phyloP scores from a whole-genome alignment of 2,888 invertebrate species.

The Platycheirus albimanus region DNA sequence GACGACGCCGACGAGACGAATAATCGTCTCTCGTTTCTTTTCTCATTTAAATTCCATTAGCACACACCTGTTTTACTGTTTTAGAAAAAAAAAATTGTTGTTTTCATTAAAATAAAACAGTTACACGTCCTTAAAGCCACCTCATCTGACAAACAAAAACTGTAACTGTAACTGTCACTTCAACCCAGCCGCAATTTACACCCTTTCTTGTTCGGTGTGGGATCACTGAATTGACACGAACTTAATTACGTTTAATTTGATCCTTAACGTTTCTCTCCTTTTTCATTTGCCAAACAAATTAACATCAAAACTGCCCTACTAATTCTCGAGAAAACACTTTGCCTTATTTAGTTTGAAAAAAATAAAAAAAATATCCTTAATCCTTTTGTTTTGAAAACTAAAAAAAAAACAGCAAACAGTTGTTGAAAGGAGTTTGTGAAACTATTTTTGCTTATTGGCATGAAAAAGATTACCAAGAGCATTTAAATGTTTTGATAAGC shows the following conservation, averaged over 20 bases:
- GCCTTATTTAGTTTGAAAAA: not conserved
- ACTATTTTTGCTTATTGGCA: constrained; percentile 69
- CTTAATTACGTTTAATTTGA: constrained; percentile 73
- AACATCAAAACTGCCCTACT: constrained; percentile 37
- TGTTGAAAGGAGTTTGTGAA: constrained; percentile 12
- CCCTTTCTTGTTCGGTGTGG: constrained; percentile 28
- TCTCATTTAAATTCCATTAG: constrained; percentile 22
- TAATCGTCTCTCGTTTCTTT: constrained; percentile 9
- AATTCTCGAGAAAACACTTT: not conserved
- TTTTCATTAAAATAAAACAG: constrained; percentile 24
- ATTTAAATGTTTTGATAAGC: constrained; percentile 74
- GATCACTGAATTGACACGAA: constrained; percentile 70
- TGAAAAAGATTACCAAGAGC: constrained; percentile 60
- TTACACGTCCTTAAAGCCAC: constrained; percentile 51
- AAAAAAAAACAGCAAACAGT: not conserved
- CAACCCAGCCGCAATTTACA: constrained; percentile 56
- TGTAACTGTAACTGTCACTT: constrained; percentile 40
- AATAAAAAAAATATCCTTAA: constrained; percentile 23
- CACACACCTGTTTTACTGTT: constrained; percentile 19
- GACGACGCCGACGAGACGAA: constrained; percentile 5
- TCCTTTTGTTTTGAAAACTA: constrained; percentile 15
- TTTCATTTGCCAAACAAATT: constrained; percentile 38
- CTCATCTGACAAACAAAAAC: constrained; percentile 44
- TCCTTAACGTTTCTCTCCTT: constrained; percentile 48
- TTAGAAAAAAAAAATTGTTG: not conserved